Conservation (phyloP, 2,113 vertebrate species). For the Psittacula cyanocephala region DNA sequence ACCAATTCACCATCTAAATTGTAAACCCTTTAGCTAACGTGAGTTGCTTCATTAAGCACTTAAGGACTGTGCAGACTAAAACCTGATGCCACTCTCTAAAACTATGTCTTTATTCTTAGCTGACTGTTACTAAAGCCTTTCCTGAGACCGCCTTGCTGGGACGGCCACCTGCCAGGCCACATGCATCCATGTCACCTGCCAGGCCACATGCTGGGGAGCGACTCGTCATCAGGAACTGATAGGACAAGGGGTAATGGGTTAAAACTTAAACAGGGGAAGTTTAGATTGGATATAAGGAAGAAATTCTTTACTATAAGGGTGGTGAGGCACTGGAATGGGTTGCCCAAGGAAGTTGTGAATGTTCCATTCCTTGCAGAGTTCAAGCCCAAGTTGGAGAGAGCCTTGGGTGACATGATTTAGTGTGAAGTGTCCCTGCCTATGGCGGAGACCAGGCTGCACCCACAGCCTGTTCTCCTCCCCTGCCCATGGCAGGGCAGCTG, state of each 20-base stretch:
- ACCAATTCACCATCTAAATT: background rate
- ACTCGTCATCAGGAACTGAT: background rate
- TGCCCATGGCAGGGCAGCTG: no score
- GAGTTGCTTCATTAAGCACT: background rate
- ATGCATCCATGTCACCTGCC: background rate
- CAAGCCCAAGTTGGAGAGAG: background rate
- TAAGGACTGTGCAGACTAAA: background rate
- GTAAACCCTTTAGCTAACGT: fast-evolving
- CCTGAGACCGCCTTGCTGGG: background rate
- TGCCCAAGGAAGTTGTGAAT: background rate
- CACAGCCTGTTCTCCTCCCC: no score
- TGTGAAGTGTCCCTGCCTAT: no score
- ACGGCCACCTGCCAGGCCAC: background rate
- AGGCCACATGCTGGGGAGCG: background rate
- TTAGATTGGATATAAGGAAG: background rate
- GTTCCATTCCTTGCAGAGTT: background rate
- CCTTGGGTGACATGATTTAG: background rate
- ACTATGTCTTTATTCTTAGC: background rate
- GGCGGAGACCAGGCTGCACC: no score
- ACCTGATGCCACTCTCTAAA: background rate
- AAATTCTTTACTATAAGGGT: background rate
- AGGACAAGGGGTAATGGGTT: background rate
- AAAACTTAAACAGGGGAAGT: background rate
- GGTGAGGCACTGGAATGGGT: background rate
- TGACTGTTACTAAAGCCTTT: background rate